Percentiles rank a stretch among this genome's conserved stretches.
phyloP scores from a whole-genome alignment of 2,888 invertebrate genomes.

The Morpho achilles region DNA sequence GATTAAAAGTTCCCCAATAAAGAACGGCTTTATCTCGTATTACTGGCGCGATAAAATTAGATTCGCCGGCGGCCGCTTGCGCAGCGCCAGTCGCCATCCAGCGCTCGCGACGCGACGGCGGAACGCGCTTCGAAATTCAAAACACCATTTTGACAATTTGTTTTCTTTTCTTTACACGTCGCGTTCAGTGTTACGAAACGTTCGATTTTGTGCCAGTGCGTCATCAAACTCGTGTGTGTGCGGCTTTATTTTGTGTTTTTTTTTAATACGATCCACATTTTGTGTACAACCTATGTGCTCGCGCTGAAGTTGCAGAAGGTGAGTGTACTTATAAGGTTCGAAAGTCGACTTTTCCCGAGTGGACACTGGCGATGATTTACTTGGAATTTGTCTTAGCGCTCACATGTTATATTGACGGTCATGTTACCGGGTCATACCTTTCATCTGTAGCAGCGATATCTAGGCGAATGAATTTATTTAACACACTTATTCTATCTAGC shows the following conservation, averaged over 20 bases:
- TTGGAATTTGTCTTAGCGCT: slow-evolving; percentile 28
- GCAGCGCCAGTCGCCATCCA: slow-evolving; percentile 42
- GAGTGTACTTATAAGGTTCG: slow-evolving; percentile 41
- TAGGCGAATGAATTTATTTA: slow-evolving; percentile 15
- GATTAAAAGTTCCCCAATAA: slow-evolving; percentile 60
- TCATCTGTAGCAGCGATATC: slow-evolving; percentile 15
- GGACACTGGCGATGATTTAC: slow-evolving; percentile 27
- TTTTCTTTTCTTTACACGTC: slow-evolving; percentile 47
- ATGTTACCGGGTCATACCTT: slow-evolving; percentile 29
- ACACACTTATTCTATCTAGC: slow-evolving; percentile 7
- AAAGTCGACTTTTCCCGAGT: slow-evolving; percentile 35
- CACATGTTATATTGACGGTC: slow-evolving; percentile 22
- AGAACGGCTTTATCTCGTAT: slow-evolving; percentile 75
- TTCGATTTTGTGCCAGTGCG: slow-evolving; percentile 52
- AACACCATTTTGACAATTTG: slow-evolving; percentile 33
- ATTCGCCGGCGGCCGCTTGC: slow-evolving; percentile 46
- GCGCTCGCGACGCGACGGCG: slow-evolving; percentile 42
- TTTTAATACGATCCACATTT: slow-evolving; percentile 33
- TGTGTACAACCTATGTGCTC: slow-evolving; percentile 44
- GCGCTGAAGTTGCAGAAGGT: slow-evolving; percentile 49
- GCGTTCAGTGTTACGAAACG: slow-evolving; percentile 49
- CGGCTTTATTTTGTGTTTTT: slow-evolving; percentile 38
- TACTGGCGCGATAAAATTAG: slow-evolving; percentile 76
- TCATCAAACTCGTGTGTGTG: slow-evolving; percentile 39
- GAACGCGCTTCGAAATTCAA: slow-evolving; percentile 36